Evolutionary conservation across 2,888 invertebrate species (phyloP).

Genomic region (Agapostemon virescens): DNA sequence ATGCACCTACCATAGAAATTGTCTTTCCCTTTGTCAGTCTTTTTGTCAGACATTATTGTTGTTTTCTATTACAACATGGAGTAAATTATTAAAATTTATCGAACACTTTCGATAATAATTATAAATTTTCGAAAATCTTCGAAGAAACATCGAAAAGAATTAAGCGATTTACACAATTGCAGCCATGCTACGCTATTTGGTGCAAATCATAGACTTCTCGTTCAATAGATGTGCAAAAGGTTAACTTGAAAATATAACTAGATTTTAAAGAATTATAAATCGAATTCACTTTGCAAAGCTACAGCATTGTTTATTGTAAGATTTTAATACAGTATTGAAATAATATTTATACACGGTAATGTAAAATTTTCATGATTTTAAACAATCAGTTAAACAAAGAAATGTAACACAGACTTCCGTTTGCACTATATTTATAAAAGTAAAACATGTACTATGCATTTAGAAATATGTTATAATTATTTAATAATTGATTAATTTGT

Average conservation of each 20-base stretch:
- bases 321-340: background rate
- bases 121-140: background rate
- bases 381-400: background rate
- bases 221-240: background rate
- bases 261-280: background rate
- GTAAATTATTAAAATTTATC: background rate
- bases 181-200: background rate
- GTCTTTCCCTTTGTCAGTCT: conserved; percentile 59
- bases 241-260: background rate
- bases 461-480: background rate
- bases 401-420: background rate
- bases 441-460: background rate
- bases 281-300: background rate
- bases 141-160: background rate
- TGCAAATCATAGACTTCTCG: background rate
- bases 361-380: background rate
- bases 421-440: background rate
- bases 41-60: conserved; percentile 36
- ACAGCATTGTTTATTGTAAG: background rate
- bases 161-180: background rate
- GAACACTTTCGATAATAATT: background rate
- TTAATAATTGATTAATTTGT: background rate
- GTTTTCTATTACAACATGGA: conserved; percentile 17
- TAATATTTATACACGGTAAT: background rate
- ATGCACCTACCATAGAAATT: conserved; percentile 69